phyloP scores from a whole-genome alignment of 1,140 invertebrate genomes.

The Habropoda laboriosa region DNA sequence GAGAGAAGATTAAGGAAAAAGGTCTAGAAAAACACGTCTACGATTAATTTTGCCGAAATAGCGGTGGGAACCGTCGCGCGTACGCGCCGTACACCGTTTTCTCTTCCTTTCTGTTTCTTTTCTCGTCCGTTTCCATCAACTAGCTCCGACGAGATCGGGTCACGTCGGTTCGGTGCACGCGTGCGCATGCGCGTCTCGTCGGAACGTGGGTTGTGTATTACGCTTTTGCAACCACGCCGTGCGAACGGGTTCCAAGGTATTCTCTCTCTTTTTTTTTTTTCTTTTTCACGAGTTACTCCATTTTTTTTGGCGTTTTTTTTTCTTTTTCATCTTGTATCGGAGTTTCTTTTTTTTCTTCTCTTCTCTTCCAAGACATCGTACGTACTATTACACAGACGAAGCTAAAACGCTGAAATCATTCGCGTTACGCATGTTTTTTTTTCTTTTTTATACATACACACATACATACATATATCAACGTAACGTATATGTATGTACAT shows the following conservation, averaged over 20 bases:
- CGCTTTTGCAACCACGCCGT: slow-evolving; percentile 71
- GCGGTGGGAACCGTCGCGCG: slow-evolving; percentile 3
- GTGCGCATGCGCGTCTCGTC: not conserved
- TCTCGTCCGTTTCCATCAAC: not conserved
- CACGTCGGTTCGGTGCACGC: not conserved
- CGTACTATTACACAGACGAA: slow-evolving; percentile 61
- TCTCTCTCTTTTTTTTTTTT: slow-evolving; percentile 33
- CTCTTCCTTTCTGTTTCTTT: not conserved
- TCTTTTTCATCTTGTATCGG: slow-evolving; percentile 1
- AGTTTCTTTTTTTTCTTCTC: not conserved
- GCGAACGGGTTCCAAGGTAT: slow-evolving; percentile 56
- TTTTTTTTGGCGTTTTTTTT: slow-evolving; percentile 27
- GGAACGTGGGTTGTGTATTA: not conserved
- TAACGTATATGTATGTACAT: too few relatives aligned
- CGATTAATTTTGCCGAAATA: slow-evolving; percentile 57
- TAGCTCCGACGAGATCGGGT: not conserved
- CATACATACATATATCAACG: slow-evolving; percentile 7
- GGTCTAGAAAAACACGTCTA: slow-evolving; percentile 14
- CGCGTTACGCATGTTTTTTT: not conserved
- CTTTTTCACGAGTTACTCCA: not conserved
- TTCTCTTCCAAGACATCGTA: slow-evolving; percentile 13
- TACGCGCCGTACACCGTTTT: not conserved
- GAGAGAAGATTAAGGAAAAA: slow-evolving; percentile 23
- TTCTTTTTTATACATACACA: slow-evolving; percentile 2
- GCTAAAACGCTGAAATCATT: slow-evolving; percentile 55